Percentiles rank a stretch among this genome's conserved stretches.
Evolutionary conservation across 2,113 vertebrate species (phyloP).

Genomic region (Callocephalon fimbriatum): DNA sequence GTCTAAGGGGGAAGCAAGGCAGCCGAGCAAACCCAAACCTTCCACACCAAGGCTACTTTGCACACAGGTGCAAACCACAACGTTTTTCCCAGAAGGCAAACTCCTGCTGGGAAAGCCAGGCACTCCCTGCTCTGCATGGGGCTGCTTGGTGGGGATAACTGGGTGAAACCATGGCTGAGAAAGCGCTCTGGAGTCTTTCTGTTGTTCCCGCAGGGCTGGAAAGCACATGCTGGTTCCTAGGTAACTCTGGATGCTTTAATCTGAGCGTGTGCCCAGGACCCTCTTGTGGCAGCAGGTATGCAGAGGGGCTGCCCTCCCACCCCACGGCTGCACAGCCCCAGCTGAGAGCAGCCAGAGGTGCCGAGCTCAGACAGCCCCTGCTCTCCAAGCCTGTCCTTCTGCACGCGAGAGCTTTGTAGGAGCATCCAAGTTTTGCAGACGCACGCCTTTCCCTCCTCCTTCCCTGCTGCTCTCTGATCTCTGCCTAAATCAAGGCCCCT

Average conservation of each 20-base stretch:
- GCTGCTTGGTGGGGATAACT: not conserved
- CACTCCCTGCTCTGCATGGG: not conserved
- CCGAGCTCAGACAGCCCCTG: fast-evolving
- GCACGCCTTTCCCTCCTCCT: not conserved
- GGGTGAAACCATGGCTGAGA: not conserved
- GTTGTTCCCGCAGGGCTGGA: not conserved
- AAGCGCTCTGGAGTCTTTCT: not conserved
- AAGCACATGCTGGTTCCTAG: not conserved
- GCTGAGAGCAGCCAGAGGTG: not conserved
- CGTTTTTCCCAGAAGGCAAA: not conserved
- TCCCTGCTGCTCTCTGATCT: not conserved
- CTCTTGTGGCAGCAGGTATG: fast-evolving
- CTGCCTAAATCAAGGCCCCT: not conserved
- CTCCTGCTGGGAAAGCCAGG: not conserved
- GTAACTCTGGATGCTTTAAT: not conserved
- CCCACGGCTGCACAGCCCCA: not conserved
- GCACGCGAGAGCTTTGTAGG: not conserved
- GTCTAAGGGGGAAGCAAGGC: not conserved
- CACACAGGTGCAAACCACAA: not conserved
- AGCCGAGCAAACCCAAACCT: not conserved
- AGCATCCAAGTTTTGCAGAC: not conserved
- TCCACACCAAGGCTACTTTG: not conserved
- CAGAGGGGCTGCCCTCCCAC: not conserved
- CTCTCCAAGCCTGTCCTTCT: not conserved
- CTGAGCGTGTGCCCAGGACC: not conserved